Conservation (phyloP, 2,113 vertebrate species). For the Myodes glareolus region DNA sequence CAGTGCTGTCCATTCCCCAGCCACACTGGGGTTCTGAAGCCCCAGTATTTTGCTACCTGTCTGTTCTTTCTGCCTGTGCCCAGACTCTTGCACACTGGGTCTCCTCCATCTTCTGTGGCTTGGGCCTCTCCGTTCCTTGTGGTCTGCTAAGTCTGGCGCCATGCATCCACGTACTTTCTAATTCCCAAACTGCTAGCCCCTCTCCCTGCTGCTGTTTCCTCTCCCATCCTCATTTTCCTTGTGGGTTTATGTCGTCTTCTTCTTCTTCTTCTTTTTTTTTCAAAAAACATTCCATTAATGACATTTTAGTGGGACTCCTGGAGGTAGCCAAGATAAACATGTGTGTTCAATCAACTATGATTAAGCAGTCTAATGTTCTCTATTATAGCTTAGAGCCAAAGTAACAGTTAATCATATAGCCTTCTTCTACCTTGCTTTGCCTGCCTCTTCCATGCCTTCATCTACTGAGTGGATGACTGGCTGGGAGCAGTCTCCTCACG, state of each 20-base stretch:
- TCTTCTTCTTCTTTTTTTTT: background rate
- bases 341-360: slow-evolving; percentile 65
- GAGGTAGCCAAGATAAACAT: slow-evolving; percentile 72
- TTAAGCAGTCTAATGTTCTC: slow-evolving; percentile 69
- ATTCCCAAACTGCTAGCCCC: slow-evolving; percentile 54
- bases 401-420: slow-evolving; percentile 59
- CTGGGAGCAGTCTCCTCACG: background rate
- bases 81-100: background rate
- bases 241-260: slow-evolving; percentile 53
- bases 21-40: background rate
- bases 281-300: slow-evolving; percentile 62
- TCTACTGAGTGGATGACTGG: background rate
- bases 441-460: slow-evolving; percentile 37
- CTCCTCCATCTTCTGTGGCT: background rate
- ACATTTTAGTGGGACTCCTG: slow-evolving; percentile 69
- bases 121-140: slow-evolving; percentile 30
- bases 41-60: slow-evolving; percentile 39
- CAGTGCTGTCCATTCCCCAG: background rate
- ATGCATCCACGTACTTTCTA: slow-evolving; percentile 22
- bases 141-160: slow-evolving; percentile 38
- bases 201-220: slow-evolving; percentile 44
- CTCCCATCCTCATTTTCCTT: slow-evolving; percentile 57
- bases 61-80: background rate
- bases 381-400: slow-evolving; percentile 53
- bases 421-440: slow-evolving; percentile 64